A percentile compares a stretch with the other conserved stretches of the same genome.
phyloP scores from a whole-genome alignment of 2,797 vertebrate species.

The Enteromius trimaculatus region DNA sequence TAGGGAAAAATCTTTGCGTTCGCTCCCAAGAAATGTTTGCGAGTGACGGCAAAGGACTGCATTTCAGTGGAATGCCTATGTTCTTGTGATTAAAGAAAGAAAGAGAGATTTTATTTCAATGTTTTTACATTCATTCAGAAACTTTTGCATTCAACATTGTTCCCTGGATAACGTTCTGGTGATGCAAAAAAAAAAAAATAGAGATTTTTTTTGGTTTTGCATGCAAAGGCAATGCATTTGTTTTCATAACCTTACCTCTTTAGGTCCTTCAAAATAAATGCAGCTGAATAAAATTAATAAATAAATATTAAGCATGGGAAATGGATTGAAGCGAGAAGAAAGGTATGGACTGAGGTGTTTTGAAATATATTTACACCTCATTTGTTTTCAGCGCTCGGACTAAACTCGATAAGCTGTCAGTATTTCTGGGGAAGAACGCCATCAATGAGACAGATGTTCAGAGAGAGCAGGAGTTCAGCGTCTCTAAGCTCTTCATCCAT shows the following conservation, averaged over 20 bases:
- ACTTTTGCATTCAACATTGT: no score
- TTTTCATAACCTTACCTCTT: neutral
- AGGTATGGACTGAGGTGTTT: neutral
- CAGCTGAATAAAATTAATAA: neutral
- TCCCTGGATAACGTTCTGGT: no score
- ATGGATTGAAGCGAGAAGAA: neutral
- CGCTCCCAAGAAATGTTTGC: neutral
- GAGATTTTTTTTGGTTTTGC: no score
- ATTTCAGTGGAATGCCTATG: neutral
- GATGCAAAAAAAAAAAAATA: neutral
- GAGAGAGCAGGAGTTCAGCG: slow-evolving; percentile 81
- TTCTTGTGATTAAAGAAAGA: no score
- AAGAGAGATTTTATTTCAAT: no score
- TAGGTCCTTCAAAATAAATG: neutral
- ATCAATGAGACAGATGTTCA: slow-evolving; percentile 72
- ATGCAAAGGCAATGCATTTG: no score
- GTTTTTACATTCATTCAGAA: no score
- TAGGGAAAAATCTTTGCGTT: no score
- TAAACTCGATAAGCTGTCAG: slow-evolving; percentile 65
- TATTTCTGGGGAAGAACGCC: slow-evolving; percentile 78
- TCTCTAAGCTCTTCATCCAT: slow-evolving; percentile 82
- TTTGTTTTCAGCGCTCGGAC: slow-evolving; percentile 66
- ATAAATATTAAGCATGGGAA: neutral
- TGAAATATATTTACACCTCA: no score
- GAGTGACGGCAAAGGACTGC: neutral